Evolutionary conservation across 1,140 invertebrate genomes (phyloP).

Genomic region (Doryteuthis pealeii): DNA sequence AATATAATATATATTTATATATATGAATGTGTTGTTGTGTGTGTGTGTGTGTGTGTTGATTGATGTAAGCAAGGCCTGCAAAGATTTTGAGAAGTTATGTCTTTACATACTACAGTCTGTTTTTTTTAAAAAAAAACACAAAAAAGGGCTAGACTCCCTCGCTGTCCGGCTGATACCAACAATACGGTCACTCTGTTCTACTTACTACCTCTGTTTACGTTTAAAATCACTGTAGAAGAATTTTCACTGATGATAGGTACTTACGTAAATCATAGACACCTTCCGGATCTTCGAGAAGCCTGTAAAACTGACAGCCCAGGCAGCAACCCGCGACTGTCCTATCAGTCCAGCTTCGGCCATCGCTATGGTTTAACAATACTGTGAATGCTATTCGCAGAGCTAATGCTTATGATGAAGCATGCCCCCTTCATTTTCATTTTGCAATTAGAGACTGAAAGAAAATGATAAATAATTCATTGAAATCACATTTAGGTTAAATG

Average conservation of each 20-base stretch:
- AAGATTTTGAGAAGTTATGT: neutral
- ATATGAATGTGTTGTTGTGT: too few relatives aligned
- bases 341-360: slow-evolving; percentile 28
- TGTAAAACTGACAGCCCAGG: slow-evolving; percentile 86
- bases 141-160: too few relatives aligned
- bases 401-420: slow-evolving; percentile 25
- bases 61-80: too few relatives aligned
- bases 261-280: slow-evolving; percentile 89
- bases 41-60: too few relatives aligned
- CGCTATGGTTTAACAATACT: slow-evolving; percentile 37
- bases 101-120: neutral
- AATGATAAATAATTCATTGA: too few relatives aligned
- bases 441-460: slow-evolving; percentile 46
- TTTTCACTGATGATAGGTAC: slow-evolving; percentile 52
- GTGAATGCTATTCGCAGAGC: slow-evolving; percentile 48
- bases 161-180: too few relatives aligned
- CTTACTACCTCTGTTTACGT: too few relatives aligned
- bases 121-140: neutral
- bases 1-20: too few relatives aligned
- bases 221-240: slow-evolving; percentile 70
- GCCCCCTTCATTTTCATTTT: slow-evolving; percentile 32
- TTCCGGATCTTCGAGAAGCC: slow-evolving; percentile 80
- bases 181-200: too few relatives aligned
- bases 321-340: slow-evolving; percentile 46
- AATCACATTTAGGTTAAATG: too few relatives aligned